A percentile compares a stretch with the other conserved stretches of the same genome.
These are phyloP conservation scores for Chaitophorus viminalis DNA, from an alignment of 2,888 invertebrate species.

Conservation along the genomic window DNA sequence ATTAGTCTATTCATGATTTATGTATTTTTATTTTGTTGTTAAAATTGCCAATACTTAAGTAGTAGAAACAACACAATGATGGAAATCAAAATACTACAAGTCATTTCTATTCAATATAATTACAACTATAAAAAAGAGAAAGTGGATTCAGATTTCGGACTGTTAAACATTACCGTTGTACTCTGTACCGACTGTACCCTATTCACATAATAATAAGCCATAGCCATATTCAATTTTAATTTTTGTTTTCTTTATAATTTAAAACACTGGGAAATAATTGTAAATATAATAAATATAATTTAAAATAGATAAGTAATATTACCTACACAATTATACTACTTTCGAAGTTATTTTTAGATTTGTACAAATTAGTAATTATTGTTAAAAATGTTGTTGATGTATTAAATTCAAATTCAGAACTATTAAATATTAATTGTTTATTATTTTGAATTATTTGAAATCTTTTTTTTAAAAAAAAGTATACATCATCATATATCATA, in stretches of 20 bases:
- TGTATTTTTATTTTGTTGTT: conserved; percentile 1
- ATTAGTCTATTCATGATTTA: conserved; percentile 6
- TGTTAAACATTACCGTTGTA: conserved; percentile 46
- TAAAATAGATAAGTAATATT: not conserved
- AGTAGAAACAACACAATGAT: conserved; percentile 28
- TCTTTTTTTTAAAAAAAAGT: no score
- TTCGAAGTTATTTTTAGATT: no score
- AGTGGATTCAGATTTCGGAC: conserved; percentile 52
- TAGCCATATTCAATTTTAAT: conserved; percentile 10
- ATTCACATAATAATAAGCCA: conserved; percentile 38
- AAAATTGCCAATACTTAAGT: conserved; percentile 24
- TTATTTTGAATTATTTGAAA: no score
- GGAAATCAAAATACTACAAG: conserved; percentile 28
- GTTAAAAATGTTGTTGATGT: no score
- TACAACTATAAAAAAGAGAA: conserved; percentile 57
- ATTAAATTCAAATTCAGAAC: no score
- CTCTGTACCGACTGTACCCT: conserved; percentile 1
- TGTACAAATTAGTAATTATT: no score
- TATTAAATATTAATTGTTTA: no score
- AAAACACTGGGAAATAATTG: not conserved
- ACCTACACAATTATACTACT: not conserved
- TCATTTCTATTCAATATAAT: conserved; percentile 31
- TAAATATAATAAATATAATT: not conserved
- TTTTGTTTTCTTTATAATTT: conserved; percentile 39
- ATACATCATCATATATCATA: no score